Conservation (phyloP, 2,113 vertebrate species). For the Scomber colias region DNA sequence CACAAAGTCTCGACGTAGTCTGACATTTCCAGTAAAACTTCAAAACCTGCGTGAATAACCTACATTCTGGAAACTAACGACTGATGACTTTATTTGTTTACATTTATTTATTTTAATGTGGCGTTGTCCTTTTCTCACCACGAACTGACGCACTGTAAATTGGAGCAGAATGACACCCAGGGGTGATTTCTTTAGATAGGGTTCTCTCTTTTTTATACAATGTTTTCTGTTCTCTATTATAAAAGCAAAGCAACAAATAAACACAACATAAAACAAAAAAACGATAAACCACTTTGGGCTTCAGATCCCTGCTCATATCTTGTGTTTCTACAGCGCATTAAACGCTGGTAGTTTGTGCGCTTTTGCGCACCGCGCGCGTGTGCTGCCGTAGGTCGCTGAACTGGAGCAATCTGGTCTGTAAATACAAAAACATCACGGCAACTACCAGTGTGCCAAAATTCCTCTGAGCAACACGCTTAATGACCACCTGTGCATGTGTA, state of each 20-base stretch:
- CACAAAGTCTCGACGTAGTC: not conserved
- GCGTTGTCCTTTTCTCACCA: not conserved
- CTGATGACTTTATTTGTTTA: not conserved
- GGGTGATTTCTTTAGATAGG: not conserved
- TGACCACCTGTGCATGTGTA: not conserved
- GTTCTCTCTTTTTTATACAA: not conserved
- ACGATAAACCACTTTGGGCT: not conserved
- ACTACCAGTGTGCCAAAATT: not conserved
- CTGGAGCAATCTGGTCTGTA: not conserved
- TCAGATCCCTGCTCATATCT: not conserved
- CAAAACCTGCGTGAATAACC: not conserved
- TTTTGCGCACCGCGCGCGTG: constrained; percentile 54
- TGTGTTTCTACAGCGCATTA: not conserved
- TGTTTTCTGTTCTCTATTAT: not conserved
- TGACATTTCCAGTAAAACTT: constrained; percentile 6
- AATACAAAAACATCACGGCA: not conserved
- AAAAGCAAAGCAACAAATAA: too few species aligned
- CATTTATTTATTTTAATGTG: not conserved
- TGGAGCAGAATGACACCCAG: not conserved
- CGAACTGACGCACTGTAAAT: not conserved
- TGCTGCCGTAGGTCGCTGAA: not conserved
- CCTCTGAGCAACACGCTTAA: constrained; percentile 4
- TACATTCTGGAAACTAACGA: not conserved
- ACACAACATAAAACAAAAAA: not conserved
- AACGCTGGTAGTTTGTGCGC: constrained; percentile 23